Evolutionary conservation across 2,113 vertebrate genomes (phyloP).

Genomic region (Nyctereutes procyonoides): DNA sequence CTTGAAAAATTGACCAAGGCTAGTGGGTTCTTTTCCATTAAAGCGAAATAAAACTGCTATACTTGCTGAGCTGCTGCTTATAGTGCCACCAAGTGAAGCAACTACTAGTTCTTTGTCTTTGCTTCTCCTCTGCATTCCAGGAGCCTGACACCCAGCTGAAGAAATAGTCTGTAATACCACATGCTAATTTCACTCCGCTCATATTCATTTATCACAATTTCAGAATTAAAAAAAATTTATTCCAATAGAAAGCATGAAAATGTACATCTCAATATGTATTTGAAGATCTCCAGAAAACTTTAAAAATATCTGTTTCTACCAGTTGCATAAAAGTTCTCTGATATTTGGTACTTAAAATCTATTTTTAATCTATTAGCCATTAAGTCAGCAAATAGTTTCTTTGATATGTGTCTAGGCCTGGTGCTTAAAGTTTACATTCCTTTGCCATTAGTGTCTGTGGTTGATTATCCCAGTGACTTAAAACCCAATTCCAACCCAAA

Average conservation of each 20-base stretch:
- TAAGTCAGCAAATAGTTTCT: background rate
- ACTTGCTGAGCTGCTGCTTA: background rate
- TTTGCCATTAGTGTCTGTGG: background rate
- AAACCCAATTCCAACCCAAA: background rate
- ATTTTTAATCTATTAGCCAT: background rate
- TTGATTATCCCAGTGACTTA: background rate
- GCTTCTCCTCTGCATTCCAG: background rate
- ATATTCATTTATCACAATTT: background rate
- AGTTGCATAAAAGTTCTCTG: background rate
- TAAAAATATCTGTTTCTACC: background rate
- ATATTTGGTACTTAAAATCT: background rate
- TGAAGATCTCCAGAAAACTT: background rate
- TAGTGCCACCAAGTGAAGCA: rapidly evolving
- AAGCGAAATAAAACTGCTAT: background rate
- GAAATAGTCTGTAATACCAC: background rate
- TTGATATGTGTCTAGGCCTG: background rate
- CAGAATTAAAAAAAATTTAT: background rate
- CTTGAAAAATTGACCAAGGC: background rate
- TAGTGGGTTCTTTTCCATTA: background rate
- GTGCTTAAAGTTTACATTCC: background rate
- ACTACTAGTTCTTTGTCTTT: background rate
- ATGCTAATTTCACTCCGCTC: background rate
- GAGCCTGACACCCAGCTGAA: background rate
- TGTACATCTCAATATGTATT: background rate
- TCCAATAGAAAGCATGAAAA: background rate